Conservation (phyloP, 2,797 vertebrate genomes). For the Poecilia wingei region DNA sequence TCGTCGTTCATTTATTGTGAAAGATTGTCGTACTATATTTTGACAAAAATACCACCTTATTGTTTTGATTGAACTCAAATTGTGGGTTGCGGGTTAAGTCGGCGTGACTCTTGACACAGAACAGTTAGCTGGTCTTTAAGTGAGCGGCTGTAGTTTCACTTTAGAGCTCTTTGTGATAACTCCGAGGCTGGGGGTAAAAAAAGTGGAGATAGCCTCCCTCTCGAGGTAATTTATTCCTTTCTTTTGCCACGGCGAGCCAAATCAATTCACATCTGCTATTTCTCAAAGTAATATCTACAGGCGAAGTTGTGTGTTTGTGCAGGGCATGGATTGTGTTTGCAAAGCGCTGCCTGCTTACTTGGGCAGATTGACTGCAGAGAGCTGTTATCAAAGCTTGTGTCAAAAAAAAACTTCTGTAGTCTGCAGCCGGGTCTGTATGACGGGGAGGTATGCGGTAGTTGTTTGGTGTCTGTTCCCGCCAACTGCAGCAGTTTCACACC, state of each 20-base stretch:
- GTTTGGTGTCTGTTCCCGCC: constrained; percentile 19
- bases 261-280: constrained; percentile 48
- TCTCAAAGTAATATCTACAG: constrained; percentile 37
- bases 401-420: constrained; percentile 3
- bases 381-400: constrained; percentile 19
- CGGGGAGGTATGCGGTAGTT: neutral
- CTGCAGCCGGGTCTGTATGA: constrained; percentile 1
- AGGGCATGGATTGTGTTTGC: constrained; percentile 13
- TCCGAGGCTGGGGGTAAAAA: constrained; percentile 21
- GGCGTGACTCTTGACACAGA: constrained; percentile 23
- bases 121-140: constrained; percentile 30
- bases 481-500: constrained; percentile 8
- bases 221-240: constrained; percentile 39
- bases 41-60: neutral
- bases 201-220: constrained; percentile 31
- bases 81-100: constrained; percentile 13
- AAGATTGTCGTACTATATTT: neutral
- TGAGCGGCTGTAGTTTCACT: constrained; percentile 34
- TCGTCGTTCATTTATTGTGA: neutral
- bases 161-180: constrained; percentile 35
- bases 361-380: constrained; percentile 12
- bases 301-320: constrained; percentile 16
- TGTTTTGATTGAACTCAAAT: neutral
- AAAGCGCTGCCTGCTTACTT: constrained; percentile 15
- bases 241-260: constrained; percentile 22